A percentile compares a stretch with the other conserved stretches of the same genome.
Evolutionary conservation across 1,140 invertebrate genomes (phyloP).

Genomic region (Brachionus angularis): DNA sequence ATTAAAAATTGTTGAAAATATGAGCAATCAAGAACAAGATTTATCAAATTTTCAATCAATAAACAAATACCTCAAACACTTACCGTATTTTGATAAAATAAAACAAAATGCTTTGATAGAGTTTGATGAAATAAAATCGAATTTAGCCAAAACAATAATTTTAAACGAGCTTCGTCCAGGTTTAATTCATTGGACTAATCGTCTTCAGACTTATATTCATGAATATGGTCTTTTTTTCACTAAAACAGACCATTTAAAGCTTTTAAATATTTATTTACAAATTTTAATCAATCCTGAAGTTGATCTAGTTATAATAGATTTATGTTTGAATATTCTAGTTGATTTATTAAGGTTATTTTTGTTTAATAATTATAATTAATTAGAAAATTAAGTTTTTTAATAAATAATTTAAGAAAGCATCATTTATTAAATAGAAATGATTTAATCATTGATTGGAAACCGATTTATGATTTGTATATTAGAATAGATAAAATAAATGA

Average conservation of each 20-base stretch:
- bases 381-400: background rate
- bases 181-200: slow-evolving; percentile 23
- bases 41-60: background rate
- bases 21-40: no score
- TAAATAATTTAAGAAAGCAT: slow-evolving; percentile 64
- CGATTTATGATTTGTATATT: slow-evolving; percentile 64
- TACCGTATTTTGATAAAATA: slow-evolving; percentile 33
- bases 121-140: slow-evolving; percentile 9
- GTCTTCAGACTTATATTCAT: slow-evolving; percentile 13
- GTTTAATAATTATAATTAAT: background rate
- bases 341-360: background rate
- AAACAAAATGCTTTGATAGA: background rate
- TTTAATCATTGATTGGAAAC: slow-evolving; percentile 76
- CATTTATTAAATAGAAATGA: slow-evolving; percentile 73
- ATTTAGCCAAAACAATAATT: background rate
- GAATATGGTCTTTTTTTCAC: slow-evolving; percentile 29
- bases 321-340: background rate
- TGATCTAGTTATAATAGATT: slow-evolving; percentile 1
- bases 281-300: background rate
- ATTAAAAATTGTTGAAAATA: no score
- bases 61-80: slow-evolving; percentile 39
- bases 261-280: slow-evolving; percentile 13
- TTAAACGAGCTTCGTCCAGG: slow-evolving; percentile 37
- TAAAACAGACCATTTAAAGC: slow-evolving; percentile 39
- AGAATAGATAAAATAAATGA: slow-evolving; percentile 24